A percentile compares a stretch with the other conserved stretches of the same genome.
phyloP scores from a whole-genome alignment of 1,140 invertebrate genomes.

The Caenorhabditis briggsae region DNA sequence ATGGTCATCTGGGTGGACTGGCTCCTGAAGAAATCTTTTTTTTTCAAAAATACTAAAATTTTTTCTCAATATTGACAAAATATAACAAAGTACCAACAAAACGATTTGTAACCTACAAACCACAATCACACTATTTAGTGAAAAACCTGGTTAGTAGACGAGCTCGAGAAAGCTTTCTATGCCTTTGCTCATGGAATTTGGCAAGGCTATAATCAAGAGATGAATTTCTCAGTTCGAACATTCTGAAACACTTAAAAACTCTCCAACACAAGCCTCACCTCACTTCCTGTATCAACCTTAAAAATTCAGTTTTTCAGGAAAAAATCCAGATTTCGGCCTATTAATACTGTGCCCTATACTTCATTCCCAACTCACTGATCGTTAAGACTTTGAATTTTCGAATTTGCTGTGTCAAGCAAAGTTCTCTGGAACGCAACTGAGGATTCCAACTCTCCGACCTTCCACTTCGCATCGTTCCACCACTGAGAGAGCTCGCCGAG shows the following conservation, averaged over 20 bases:
- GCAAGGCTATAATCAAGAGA: neutral
- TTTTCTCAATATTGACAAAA: neutral
- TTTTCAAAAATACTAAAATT: neutral
- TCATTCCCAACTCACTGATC: conserved; percentile 51
- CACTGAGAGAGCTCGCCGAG: conserved; percentile 67
- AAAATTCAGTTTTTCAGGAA: neutral
- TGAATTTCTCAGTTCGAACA: neutral
- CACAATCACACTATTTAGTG: neutral
- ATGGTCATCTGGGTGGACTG: conserved; percentile 24
- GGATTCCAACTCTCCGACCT: conserved; percentile 69
- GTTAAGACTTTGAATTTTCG: conserved; percentile 64
- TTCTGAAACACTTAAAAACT: neutral
- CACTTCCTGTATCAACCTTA: conserved; percentile 52
- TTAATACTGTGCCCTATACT: too few species aligned
- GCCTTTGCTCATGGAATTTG: neutral
- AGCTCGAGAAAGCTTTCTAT: neutral
- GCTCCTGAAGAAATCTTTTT: neutral
- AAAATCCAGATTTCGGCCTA: too few species aligned
- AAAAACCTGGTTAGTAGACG: conserved; percentile 5
- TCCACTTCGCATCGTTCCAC: conserved; percentile 72
- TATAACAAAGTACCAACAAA: neutral
- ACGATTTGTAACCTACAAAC: neutral
- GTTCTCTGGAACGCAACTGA: conserved; percentile 65
- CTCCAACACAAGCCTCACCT: neutral
- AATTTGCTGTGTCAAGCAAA: conserved; percentile 66